Percentiles rank a stretch among this genome's conserved stretches.
Conservation (phyloP, 2,888 invertebrate species). For the Drosophila ezoana region DNA sequence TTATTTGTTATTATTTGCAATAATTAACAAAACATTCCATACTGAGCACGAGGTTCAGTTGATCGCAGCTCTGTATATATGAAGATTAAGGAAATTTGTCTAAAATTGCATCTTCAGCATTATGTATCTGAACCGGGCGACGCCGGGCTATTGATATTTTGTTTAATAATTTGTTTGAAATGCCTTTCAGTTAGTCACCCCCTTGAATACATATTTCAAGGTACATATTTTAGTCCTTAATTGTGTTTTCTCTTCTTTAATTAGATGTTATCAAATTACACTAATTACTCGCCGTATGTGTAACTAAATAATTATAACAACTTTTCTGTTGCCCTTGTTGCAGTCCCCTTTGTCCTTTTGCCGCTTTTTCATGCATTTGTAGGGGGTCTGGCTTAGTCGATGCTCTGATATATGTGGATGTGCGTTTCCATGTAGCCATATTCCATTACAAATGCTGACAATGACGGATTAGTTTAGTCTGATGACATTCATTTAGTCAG, state of each 20-base stretch:
- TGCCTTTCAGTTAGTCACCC: too few relatives aligned
- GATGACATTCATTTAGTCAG: conserved; percentile 63
- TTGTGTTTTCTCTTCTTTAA: neutral
- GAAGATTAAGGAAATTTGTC: too few relatives aligned
- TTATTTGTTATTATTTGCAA: too few relatives aligned
- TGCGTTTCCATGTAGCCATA: neutral
- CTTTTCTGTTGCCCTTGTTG: neutral
- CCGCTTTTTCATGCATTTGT: neutral
- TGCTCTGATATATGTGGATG: neutral
- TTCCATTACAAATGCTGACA: conserved; percentile 55
- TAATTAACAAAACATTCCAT: too few relatives aligned
- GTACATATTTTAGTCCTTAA: neutral
- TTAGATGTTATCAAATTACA: neutral
- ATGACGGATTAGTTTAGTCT: conserved; percentile 69
- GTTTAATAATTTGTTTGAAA: too few relatives aligned
- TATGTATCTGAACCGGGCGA: too few relatives aligned
- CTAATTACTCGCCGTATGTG: neutral
- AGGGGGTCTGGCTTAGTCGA: neutral
- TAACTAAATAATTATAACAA: conserved; percentile 4
- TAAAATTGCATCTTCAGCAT: too few relatives aligned
- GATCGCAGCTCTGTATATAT: too few relatives aligned
- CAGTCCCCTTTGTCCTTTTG: neutral
- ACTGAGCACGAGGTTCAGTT: too few relatives aligned
- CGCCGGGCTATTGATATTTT: too few relatives aligned
- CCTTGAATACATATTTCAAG: neutral